Percentiles rank a stretch among this genome's conserved stretches.
Evolutionary conservation across 2,888 invertebrate genomes (phyloP).

Genomic region (Phortica okadai): DNA sequence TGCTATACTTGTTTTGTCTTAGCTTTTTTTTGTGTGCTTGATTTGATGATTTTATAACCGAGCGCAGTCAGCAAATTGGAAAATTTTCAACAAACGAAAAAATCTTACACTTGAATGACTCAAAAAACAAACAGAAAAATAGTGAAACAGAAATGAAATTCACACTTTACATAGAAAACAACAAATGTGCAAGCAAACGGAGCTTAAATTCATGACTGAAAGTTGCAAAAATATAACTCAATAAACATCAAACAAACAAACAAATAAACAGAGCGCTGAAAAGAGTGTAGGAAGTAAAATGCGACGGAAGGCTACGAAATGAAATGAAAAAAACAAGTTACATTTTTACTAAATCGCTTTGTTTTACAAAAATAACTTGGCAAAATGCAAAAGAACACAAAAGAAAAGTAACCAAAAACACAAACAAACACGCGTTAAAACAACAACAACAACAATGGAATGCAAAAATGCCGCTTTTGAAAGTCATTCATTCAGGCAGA

Average conservation of each 20-base stretch:
- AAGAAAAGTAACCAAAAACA: constrained; percentile 20
- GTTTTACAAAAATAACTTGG: constrained; percentile 31
- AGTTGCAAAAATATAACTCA: constrained; percentile 58
- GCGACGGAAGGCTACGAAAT: background rate
- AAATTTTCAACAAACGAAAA: constrained; percentile 45
- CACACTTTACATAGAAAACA: background rate
- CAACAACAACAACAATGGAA: background rate
- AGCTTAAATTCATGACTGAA: constrained; percentile 55
- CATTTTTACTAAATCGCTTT: constrained; percentile 3
- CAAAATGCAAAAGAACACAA: constrained; percentile 24
- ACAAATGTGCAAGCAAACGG: constrained; percentile 29
- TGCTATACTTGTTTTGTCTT: background rate
- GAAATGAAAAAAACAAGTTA: background rate
- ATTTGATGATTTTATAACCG: constrained; percentile 6
- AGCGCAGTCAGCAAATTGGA: constrained; percentile 25
- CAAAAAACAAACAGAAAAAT: background rate
- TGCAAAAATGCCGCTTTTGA: constrained; percentile 25
- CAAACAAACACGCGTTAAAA: background rate
- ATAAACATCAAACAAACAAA: constrained; percentile 54
- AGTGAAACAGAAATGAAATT: constrained; percentile 1
- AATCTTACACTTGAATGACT: constrained; percentile 53
- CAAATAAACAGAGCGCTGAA: constrained; percentile 25
- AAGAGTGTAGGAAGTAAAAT: background rate
- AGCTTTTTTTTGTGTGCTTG: constrained; percentile 15
- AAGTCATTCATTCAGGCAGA: constrained; percentile 25